Percentiles rank a stretch among this genome's conserved stretches.
These are phyloP conservation scores for Amblyornis subalaris DNA, from an alignment of 2,113 vertebrate genomes.

Conservation along the genomic window DNA sequence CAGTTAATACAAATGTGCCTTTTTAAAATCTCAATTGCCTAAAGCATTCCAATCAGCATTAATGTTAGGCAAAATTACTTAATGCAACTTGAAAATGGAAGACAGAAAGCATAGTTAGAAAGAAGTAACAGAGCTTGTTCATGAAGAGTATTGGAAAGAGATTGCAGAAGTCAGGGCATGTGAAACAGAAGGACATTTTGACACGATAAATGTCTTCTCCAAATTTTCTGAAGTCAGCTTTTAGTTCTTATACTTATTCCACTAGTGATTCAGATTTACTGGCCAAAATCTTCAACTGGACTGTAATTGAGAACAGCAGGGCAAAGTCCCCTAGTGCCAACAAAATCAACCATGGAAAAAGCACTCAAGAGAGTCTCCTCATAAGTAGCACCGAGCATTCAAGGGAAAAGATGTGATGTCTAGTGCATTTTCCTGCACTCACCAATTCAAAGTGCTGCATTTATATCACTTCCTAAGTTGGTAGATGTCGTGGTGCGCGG, in stretches of 20 bases:
- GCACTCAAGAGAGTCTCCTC: not conserved
- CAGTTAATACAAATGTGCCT: not conserved
- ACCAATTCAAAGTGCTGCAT: not conserved
- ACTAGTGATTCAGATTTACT: not conserved
- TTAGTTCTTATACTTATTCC: not conserved
- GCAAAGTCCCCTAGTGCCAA: not conserved
- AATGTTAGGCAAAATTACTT: not conserved
- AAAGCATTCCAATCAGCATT: not conserved
- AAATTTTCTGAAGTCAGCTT: not conserved
- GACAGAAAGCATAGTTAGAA: not conserved
- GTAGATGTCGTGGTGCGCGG: no score
- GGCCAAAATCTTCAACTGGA: not conserved
- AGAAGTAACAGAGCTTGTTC: not conserved
- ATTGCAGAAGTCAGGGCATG: not conserved
- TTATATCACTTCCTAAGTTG: not conserved
- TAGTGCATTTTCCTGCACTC: not conserved
- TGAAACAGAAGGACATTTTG: not conserved
- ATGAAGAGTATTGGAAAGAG: not conserved
- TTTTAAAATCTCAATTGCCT: not conserved
- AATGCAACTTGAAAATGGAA: not conserved
- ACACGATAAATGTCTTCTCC: accelerated
- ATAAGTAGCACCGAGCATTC: not conserved
- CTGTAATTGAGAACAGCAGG: not conserved
- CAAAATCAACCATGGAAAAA: not conserved
- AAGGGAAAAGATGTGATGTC: not conserved